These are phyloP conservation scores for Characodon lateralis DNA, from an alignment of 2,797 vertebrate species.

Conservation along the genomic window DNA sequence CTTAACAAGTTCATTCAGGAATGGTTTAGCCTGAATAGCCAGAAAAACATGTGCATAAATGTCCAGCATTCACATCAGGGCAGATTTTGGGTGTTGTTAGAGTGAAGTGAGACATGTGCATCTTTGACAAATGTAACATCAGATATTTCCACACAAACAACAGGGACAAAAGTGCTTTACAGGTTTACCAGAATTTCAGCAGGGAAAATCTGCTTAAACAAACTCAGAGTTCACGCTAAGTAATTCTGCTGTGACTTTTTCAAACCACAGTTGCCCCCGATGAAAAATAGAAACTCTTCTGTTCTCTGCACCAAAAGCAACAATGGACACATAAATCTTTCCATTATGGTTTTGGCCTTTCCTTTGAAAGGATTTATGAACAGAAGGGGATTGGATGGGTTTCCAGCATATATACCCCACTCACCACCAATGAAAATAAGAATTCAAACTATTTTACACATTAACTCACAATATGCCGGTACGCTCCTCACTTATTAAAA, in stretches of 20 bases:
- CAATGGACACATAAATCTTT: slow-evolving; percentile 66
- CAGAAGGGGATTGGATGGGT: slow-evolving; percentile 57
- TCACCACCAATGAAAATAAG: slow-evolving; percentile 38
- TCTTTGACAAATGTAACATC: slow-evolving; percentile 29
- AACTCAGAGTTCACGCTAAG: slow-evolving; percentile 47
- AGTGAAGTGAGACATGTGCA: slow-evolving; percentile 24
- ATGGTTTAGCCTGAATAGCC: not conserved
- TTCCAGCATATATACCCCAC: slow-evolving; percentile 41
- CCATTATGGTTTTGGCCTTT: slow-evolving; percentile 57
- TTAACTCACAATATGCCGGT: not conserved
- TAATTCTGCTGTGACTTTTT: slow-evolving; percentile 45
- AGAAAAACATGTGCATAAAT: not conserved
- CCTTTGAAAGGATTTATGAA: slow-evolving; percentile 67
- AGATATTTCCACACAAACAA: slow-evolving; percentile 44
- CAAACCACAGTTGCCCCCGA: slow-evolving; percentile 39
- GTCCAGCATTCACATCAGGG: not conserved
- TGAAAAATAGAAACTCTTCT: slow-evolving; percentile 60
- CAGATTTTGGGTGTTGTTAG: slow-evolving; percentile 3
- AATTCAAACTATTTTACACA: not conserved
- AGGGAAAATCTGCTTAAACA: slow-evolving; percentile 46
- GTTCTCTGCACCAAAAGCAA: slow-evolving; percentile 58
- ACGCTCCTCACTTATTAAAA: no score
- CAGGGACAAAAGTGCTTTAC: slow-evolving; percentile 19
- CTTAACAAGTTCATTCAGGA: not conserved
- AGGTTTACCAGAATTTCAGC: slow-evolving; percentile 19